Base-by-base conservation (phyloP, 2,113 vertebrate species). In the Cyphomyrus plagiostoma region DNA sequence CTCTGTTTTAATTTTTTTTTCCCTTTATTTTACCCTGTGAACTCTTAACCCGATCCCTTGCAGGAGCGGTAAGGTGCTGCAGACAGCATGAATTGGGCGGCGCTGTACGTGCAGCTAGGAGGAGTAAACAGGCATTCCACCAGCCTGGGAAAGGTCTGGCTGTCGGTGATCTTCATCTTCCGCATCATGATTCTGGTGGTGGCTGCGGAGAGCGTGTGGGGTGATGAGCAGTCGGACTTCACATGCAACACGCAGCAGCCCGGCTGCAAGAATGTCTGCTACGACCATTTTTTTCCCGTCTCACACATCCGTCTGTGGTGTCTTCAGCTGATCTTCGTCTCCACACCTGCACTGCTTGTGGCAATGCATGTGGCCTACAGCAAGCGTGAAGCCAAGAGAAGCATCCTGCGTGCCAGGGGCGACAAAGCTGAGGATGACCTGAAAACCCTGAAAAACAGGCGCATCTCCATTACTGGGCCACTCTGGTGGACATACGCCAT, bases 221-320 rank as follows among this genome's bases (percentile, higher is more conserved):
- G 97, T 0, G 98, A 99, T 1, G 98, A 99, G 62, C 98, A 99
- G 93, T 91, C 97, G 0, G 97, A 98, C 74, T 99, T 99, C 88
- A 93, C 96, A 91, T 99, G 98, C 92, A 99, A 99, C 93, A 98
- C 98, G 0, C 95, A 97, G 48, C 98, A 99, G 89, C 97, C 98
- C 0, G 98, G 98, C 0, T 99, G 98, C 94, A 97, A 94, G 89
- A 98, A 98, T 1, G 98, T 99, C 90, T 99, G 98, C 93, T 99
- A 99, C 0, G 98, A 99, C 90, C 97, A 98, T 89, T 98, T 96
- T 89, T 99, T 99, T 91, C 98, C 98, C 0, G 94, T 99, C 88
- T 99, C 97, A 48, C 98, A 98, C 94, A 97, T 98, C 92, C 95
- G 98, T 66, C 97, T 99, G 45, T 99, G 98, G 98, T 97, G 97